Conservation (phyloP, 2,797 vertebrate species). For the Chelonia mydas region DNA sequence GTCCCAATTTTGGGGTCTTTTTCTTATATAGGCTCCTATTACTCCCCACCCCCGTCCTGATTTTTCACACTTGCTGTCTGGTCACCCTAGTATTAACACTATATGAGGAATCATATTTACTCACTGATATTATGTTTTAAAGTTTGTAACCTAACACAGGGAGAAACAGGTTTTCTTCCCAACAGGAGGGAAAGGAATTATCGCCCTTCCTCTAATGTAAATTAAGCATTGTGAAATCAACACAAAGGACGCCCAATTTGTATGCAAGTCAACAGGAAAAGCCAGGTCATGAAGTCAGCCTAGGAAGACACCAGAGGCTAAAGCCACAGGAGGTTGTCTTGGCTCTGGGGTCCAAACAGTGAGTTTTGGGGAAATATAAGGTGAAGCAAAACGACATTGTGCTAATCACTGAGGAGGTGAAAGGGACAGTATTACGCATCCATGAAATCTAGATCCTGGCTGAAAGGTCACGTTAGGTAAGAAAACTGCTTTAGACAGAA, state of each 20-base stretch:
- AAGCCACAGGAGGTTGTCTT: neutral
- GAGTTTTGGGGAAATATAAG: neutral
- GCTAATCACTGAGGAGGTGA: neutral
- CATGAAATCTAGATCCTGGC: neutral
- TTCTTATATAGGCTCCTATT: too few species aligned
- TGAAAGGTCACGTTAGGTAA: neutral
- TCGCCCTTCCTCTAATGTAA: neutral
- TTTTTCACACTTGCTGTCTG: too few species aligned
- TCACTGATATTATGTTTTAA: neutral
- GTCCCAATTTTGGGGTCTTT: too few species aligned
- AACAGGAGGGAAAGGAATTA: neutral
- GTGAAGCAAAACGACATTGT: neutral
- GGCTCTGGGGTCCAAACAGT: neutral
- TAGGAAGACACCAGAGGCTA: neutral
- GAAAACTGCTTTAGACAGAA: neutral
- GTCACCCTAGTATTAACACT: neutral
- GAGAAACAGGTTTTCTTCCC: neutral
- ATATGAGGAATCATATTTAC: neutral
- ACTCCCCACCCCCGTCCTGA: too few species aligned
- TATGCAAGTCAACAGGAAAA: neutral
- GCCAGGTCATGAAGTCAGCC: neutral
- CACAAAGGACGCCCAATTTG: neutral
- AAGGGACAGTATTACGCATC: neutral
- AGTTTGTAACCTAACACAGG: neutral
- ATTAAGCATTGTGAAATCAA: neutral